Conservation (phyloP, 1,140 invertebrate species). For the Drosophila kohkoa region DNA sequence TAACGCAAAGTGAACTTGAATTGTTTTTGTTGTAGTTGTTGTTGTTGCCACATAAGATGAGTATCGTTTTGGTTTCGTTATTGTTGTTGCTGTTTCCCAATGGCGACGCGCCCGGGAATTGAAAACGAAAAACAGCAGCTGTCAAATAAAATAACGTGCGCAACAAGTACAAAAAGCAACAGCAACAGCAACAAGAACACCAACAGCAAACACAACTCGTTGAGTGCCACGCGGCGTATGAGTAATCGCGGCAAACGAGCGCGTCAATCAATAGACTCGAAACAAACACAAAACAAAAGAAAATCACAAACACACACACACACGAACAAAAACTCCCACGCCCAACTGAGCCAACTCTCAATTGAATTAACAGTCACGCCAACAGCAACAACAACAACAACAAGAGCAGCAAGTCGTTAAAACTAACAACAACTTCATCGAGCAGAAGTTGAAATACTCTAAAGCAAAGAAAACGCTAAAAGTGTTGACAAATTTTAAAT, state of each 20-base stretch:
- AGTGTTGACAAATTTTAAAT: background rate
- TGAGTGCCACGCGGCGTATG: constrained; percentile 63
- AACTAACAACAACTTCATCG: background rate
- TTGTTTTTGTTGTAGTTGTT: constrained; percentile 1
- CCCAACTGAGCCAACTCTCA: constrained; percentile 17
- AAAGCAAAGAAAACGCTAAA: background rate
- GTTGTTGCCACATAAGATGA: constrained; percentile 16
- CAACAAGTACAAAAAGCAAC: constrained; percentile 37
- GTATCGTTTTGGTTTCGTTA: constrained; percentile 3
- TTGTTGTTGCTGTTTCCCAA: constrained; percentile 31
- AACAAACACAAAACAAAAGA: constrained; percentile 15
- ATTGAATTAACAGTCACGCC: constrained; percentile 5
- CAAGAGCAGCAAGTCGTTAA: background rate
- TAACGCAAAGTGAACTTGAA: constrained; percentile 37
- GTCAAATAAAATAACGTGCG: constrained; percentile 41
- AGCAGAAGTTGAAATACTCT: constrained; percentile 2
- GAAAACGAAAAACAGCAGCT: constrained; percentile 42
- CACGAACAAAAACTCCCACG: constrained; percentile 30
- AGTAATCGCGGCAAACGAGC: constrained; percentile 61
- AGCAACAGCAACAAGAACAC: constrained; percentile 3
- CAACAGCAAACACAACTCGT: constrained; percentile 27
- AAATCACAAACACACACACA: background rate
- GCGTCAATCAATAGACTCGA: constrained; percentile 55
- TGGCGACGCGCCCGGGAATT: constrained; percentile 32
- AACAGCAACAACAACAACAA: constrained; percentile 2